phyloP scores from a whole-genome alignment of 1,140 invertebrate genomes.

The Belonocnema kinseyi region DNA sequence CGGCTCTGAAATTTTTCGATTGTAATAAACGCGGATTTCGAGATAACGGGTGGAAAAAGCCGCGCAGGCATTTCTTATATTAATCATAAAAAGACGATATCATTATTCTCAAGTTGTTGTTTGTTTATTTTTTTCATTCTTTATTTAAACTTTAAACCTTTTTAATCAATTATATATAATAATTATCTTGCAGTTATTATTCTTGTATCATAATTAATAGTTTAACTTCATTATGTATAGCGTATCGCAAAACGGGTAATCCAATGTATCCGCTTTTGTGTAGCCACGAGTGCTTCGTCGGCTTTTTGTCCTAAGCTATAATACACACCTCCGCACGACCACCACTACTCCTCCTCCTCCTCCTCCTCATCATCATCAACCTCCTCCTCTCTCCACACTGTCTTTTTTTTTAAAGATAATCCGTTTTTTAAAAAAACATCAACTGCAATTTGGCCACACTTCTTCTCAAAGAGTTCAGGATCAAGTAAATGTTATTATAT shows the following conservation, averaged over 20 bases:
- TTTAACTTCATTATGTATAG: slow-evolving; percentile 68
- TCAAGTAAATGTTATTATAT: slow-evolving; percentile 29
- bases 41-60: slow-evolving; percentile 37
- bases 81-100: slow-evolving; percentile 55
- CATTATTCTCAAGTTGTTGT: slow-evolving; percentile 47
- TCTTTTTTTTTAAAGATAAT: slow-evolving; percentile 42
- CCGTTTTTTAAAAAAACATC: slow-evolving; percentile 47
- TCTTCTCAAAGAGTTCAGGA: slow-evolving; percentile 37
- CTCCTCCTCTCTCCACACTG: slow-evolving; percentile 31
- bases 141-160: slow-evolving; percentile 65
- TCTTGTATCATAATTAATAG: slow-evolving; percentile 64
- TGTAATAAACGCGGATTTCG: slow-evolving; percentile 34
- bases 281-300: slow-evolving; percentile 42
- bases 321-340: slow-evolving; percentile 59
- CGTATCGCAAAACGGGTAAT: slow-evolving; percentile 62
- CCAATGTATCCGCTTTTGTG: slow-evolving; percentile 47
- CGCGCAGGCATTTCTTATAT: slow-evolving; percentile 49
- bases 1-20: slow-evolving; percentile 15
- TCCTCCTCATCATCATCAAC: too few relatives aligned
- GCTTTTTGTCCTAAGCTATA: slow-evolving; percentile 58
- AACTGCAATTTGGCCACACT: slow-evolving; percentile 61
- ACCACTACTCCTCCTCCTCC: slow-evolving; percentile 34
- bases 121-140: slow-evolving; percentile 54
- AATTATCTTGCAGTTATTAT: slow-evolving; percentile 63
- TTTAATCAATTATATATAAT: slow-evolving; percentile 62